Conservation (phyloP, 1,140 invertebrate genomes). For the Heterodera schachtii region DNA sequence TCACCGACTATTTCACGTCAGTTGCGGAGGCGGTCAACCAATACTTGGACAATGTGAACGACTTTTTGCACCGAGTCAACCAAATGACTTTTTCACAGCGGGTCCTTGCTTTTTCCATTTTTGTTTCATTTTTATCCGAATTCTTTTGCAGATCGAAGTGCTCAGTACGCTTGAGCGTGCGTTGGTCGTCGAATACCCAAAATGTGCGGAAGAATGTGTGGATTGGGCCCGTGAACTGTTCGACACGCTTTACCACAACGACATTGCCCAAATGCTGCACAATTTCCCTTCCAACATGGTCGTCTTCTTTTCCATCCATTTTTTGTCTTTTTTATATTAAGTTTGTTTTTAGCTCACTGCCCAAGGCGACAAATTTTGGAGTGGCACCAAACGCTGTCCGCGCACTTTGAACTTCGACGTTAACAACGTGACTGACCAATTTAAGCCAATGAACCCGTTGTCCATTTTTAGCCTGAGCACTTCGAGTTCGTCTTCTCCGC, state of each 20-base stretch:
- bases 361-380: conserved; percentile 92
- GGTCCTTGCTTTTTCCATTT: conserved; percentile 39
- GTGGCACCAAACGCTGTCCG: conserved; percentile 94
- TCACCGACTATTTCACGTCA: conserved; percentile 85
- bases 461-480: conserved; percentile 69
- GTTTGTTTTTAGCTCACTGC: conserved; percentile 68
- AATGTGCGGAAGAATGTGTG: conserved; percentile 82
- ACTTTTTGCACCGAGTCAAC: conserved; percentile 58
- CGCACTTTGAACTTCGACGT: conserved; percentile 72
- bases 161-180: conserved; percentile 85
- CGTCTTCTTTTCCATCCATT: too few relatives aligned
- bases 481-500: conserved; percentile 87
- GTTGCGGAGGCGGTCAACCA: conserved; percentile 84
- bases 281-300: conserved; percentile 94
- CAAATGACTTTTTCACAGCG: conserved; percentile 51
- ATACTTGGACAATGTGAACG: conserved; percentile 72
- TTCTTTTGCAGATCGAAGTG: conserved; percentile 72
- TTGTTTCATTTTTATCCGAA: conserved; percentile 13
- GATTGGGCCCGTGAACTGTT: conserved; percentile 86
- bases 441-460: too few relatives aligned
- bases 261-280: conserved; percentile 91
- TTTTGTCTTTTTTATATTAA: neutral
- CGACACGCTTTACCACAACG: conserved; percentile 89
- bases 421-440: conserved; percentile 45
- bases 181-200: conserved; percentile 82